A percentile compares a stretch with the other conserved stretches of the same genome.
Evolutionary conservation across 2,888 invertebrate genomes (phyloP).

Genomic region (Lochmaea capreae): DNA sequence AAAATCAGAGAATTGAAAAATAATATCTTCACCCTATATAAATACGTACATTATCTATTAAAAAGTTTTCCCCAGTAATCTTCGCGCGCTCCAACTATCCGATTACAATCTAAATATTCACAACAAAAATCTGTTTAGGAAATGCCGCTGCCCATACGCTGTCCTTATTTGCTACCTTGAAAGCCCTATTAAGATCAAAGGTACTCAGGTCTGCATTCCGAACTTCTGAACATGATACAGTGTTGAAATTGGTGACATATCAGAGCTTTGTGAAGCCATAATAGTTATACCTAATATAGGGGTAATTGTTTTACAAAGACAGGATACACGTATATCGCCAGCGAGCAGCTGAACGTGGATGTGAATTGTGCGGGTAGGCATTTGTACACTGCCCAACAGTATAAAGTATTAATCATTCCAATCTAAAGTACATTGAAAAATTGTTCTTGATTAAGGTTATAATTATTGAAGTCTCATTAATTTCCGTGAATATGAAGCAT

Average conservation of each 20-base stretch:
- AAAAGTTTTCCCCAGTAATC: neutral
- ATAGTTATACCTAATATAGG: slow-evolving; percentile 45
- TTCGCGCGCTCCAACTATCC: neutral
- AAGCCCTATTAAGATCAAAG: slow-evolving; percentile 24
- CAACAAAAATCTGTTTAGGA: slow-evolving; percentile 12
- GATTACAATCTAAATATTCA: slow-evolving; percentile 6
- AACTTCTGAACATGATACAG: slow-evolving; percentile 26
- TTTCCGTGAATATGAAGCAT: too few species aligned
- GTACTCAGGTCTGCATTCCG: slow-evolving; percentile 20
- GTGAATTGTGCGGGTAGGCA: slow-evolving; percentile 25
- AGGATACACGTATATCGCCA: slow-evolving; percentile 29
- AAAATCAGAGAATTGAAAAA: too few species aligned
- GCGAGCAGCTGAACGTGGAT: slow-evolving; percentile 24
- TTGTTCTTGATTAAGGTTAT: too few species aligned
- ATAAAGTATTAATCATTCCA: neutral
- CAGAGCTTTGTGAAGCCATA: slow-evolving; percentile 38
- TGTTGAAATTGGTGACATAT: slow-evolving; percentile 43
- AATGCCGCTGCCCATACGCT: slow-evolving; percentile 6
- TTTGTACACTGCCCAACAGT: slow-evolving; percentile 26
- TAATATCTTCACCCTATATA: too few species aligned
- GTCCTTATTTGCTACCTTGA: slow-evolving; percentile 17
- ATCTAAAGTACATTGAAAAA: neutral
- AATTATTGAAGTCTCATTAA: too few species aligned
- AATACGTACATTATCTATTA: neutral
- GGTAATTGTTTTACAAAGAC: slow-evolving; percentile 39